Base-by-base conservation (phyloP, 2,888 invertebrate species). In the Rotaria sp. region DNA sequence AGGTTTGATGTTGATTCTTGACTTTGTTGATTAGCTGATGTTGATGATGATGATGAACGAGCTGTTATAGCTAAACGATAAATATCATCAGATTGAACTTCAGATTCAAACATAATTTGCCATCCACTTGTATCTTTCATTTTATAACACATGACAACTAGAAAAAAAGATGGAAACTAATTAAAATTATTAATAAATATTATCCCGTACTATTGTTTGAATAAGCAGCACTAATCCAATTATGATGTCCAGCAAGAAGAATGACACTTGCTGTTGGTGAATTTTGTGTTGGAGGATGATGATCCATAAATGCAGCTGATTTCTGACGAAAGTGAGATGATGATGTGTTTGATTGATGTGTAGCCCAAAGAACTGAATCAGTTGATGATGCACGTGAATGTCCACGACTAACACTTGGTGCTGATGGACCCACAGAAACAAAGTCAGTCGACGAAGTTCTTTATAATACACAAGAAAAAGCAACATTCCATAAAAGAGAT, bases 211-310 rank as follows among this genome's bases (percentile, higher is more conserved):
- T 95, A 92, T 96, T 96, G 92, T 97, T 96, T 87, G 96, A 95
- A 91, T 97, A 97, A 0, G 96, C 97, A 41, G 96, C 96, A 41
- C 95, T 96, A 88, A 99, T 95, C 95, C 97, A 97, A 91, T 97
- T 97, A 91, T 97, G 96, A 92, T 98, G 97, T 8, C 97, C 97
- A 67, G 84, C 84, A 38, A 86, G 67, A 21, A 84, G 84, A 67
- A 67, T 86, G 50, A 80, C 80, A 80, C 80, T n/a, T 45, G 45
- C 26, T 26, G 15, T 10, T 15, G 67, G 21, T 15, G 67, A 15
- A 45, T 21, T 80, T 45, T 24, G 26, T 8, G 35, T 35, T 30
- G 35, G 67, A 35, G 35, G 35, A 67, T 67, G 67, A 26, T 80
- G 26, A 11, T 41, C 45, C 1, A 41, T 41, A 45, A 45, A 41